phyloP scores from a whole-genome alignment of 2,113 vertebrate species.

The Neogobius melanostomus region DNA sequence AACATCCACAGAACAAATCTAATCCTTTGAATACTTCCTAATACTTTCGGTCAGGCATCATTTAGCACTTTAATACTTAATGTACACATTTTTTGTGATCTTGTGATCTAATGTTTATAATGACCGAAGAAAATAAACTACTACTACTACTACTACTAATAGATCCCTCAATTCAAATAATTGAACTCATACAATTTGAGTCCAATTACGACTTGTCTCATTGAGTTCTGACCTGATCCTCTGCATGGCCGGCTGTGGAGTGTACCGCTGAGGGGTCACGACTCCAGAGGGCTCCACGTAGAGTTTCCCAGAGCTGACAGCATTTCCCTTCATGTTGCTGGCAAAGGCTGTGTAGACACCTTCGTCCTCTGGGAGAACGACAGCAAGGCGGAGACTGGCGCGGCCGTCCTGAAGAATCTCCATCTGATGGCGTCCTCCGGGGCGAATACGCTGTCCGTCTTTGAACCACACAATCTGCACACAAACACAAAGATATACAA shows the following conservation, averaged over 20 bases:
- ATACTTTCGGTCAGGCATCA: too few species aligned
- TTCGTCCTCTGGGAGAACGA: slow-evolving; percentile 92
- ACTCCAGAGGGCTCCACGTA: slow-evolving; percentile 88
- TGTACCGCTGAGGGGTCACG: slow-evolving; percentile 81
- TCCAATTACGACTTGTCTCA: not conserved
- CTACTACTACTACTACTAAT: too few species aligned
- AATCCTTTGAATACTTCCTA: too few species aligned
- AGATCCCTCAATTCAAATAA: too few species aligned
- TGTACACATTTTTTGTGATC: too few species aligned
- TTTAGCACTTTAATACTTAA: too few species aligned
- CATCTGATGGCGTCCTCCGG: slow-evolving; percentile 86
- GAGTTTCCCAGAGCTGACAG: slow-evolving; percentile 94
- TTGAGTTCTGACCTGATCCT: slow-evolving; percentile 82
- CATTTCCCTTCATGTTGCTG: slow-evolving; percentile 90
- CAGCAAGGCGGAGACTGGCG: slow-evolving; percentile 87
- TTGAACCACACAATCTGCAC: slow-evolving; percentile 95
- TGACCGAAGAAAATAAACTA: too few species aligned
- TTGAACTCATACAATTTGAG: too few species aligned
- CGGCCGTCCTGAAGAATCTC: slow-evolving; percentile 91
- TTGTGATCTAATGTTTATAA: too few species aligned
- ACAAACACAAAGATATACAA: not conserved
- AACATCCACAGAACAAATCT: too few species aligned
- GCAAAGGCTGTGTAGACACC: slow-evolving; percentile 95
- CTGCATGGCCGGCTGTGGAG: slow-evolving; percentile 86
- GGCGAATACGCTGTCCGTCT: slow-evolving; percentile 90